These are phyloP conservation scores for Fukomys damarensis DNA, from an alignment of 2,113 vertebrate species.

Conservation along the genomic window DNA sequence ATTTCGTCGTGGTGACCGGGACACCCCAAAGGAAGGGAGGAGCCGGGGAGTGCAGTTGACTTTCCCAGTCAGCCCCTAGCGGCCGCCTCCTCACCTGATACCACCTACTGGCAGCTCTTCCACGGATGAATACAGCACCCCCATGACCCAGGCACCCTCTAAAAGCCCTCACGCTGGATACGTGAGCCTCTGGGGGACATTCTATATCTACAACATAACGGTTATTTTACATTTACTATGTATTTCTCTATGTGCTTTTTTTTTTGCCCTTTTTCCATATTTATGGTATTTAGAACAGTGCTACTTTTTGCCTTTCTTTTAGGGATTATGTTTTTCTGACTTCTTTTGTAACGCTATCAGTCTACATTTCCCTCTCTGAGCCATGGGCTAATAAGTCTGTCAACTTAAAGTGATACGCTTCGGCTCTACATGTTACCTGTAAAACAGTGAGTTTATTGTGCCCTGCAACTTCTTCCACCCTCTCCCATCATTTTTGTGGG, in stretches of 20 bases:
- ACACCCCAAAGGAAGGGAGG: neutral
- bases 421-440: neutral
- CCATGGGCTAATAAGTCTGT: neutral
- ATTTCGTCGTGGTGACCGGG: neutral
- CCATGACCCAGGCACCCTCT: neutral
- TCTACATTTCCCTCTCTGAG: neutral
- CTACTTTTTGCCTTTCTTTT: conserved; percentile 10
- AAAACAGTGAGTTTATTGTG: neutral
- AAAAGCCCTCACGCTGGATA: neutral
- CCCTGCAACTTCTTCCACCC: neutral
- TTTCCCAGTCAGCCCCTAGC: neutral
- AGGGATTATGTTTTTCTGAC: neutral
- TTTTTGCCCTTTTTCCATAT: neutral
- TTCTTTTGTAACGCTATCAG: neutral
- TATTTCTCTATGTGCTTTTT: neutral
- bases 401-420: neutral
- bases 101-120: neutral
- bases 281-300: neutral
- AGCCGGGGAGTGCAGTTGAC: neutral
- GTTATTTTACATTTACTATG: neutral
- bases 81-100: neutral
- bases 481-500: neutral
- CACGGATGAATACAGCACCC: neutral
- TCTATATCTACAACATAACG: neutral
- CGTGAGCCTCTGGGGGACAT: neutral